phyloP scores from a whole-genome alignment of 2,888 invertebrate genomes.

The Xestia sexstrigata region DNA sequence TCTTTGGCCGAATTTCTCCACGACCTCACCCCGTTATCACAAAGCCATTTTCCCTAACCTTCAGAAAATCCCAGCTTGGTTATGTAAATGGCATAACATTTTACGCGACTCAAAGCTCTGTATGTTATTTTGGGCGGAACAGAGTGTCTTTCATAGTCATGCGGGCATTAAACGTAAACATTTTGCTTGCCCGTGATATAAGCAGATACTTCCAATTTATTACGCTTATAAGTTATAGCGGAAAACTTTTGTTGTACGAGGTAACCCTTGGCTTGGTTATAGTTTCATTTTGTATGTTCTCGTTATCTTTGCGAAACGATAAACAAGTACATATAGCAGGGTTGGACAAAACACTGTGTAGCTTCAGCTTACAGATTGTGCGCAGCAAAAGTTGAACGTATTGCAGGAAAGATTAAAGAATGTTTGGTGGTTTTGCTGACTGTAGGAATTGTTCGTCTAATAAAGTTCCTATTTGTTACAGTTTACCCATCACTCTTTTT shows the following conservation, averaged over 20 bases:
- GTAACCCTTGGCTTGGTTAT: constrained; percentile 41
- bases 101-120: constrained; percentile 48
- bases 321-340: constrained; percentile 28
- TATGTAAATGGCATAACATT: constrained; percentile 54
- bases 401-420: constrained; percentile 21
- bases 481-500: neutral
- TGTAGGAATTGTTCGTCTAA: constrained; percentile 21
- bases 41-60: constrained; percentile 28
- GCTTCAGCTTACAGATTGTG: constrained; percentile 18
- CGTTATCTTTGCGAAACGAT: constrained; percentile 46
- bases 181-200: constrained; percentile 50
- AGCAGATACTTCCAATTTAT: constrained; percentile 59
- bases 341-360: constrained; percentile 15
- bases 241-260: constrained; percentile 58
- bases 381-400: constrained; percentile 28
- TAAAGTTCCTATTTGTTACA: neutral
- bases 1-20: constrained; percentile 30
- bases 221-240: constrained; percentile 57
- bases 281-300: constrained; percentile 51
- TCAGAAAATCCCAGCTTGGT: constrained; percentile 33
- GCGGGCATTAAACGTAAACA: constrained; percentile 60
- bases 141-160: constrained; percentile 61
- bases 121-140: constrained; percentile 53
- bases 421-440: constrained; percentile 8
- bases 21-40: constrained; percentile 32